These are phyloP conservation scores for Dicaeum eximium DNA, from an alignment of 2,113 vertebrate genomes.

Conservation along the genomic window DNA sequence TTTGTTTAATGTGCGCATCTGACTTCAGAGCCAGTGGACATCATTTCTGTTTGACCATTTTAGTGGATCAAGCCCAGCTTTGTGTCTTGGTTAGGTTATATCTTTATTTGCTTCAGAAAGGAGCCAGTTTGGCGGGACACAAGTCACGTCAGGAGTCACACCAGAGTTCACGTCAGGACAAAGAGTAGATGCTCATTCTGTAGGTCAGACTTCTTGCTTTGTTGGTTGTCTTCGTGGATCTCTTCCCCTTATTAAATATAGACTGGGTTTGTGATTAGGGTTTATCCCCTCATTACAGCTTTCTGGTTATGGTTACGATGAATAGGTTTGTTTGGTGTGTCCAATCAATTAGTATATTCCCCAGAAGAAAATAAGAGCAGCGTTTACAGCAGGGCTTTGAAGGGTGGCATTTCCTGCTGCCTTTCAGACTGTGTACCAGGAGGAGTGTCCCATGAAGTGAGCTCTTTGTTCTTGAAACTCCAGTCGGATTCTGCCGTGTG, in stretches of 20 bases:
- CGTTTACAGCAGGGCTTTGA: slow-evolving; percentile 25
- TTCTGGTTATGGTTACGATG: neutral
- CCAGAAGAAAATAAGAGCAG: neutral
- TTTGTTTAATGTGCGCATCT: neutral
- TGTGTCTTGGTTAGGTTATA: neutral
- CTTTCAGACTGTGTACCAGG: neutral
- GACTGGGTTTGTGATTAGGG: slow-evolving; percentile 28
- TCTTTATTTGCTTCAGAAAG: slow-evolving; percentile 22
- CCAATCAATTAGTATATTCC: neutral
- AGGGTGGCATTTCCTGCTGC: slow-evolving; percentile 47
- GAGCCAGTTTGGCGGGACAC: neutral
- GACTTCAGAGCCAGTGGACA: neutral
- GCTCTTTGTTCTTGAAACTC: slow-evolving; percentile 20
- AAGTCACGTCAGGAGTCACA: neutral
- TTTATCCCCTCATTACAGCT: slow-evolving; percentile 27
- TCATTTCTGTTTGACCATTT: neutral
- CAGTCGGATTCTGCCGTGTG: neutral
- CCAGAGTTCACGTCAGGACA: neutral
- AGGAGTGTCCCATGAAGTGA: slow-evolving; percentile 6
- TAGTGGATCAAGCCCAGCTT: neutral
- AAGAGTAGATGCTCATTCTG: neutral
- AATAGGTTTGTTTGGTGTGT: slow-evolving; percentile 26
- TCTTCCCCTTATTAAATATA: neutral
- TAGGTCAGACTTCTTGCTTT: slow-evolving; percentile 23
- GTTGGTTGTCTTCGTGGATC: neutral